These are phyloP conservation scores for Osedax frankpressi DNA, from an alignment of 2,888 invertebrate species.

Conservation along the genomic window DNA sequence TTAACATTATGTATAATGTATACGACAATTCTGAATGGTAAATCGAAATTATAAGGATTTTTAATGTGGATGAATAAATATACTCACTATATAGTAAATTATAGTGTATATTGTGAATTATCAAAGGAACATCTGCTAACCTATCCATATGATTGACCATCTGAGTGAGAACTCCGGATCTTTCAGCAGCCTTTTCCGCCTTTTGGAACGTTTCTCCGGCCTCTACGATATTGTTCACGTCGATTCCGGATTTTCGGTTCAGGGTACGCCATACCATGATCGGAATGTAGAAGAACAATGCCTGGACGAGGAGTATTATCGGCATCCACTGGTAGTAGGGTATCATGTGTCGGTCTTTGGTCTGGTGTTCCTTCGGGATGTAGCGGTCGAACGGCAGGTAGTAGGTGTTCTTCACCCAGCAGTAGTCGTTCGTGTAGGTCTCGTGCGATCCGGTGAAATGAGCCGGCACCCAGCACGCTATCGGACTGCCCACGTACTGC, in stretches of 20 bases:
- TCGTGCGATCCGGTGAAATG: slow-evolving; percentile 28
- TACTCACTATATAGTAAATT: too few relatives aligned
- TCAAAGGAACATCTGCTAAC: too few relatives aligned
- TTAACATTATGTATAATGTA: too few relatives aligned
- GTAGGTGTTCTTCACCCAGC: slow-evolving; percentile 32
- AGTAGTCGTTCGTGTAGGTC: slow-evolving; percentile 28
- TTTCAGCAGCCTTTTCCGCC: slow-evolving; percentile 31
- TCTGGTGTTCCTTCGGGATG: slow-evolving; percentile 29
- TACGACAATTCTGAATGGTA: too few relatives aligned
- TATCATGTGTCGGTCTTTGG: slow-evolving; percentile 35
- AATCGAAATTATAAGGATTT: too few relatives aligned
- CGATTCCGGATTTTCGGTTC: slow-evolving; percentile 43
- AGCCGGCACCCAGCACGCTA: slow-evolving; percentile 29
- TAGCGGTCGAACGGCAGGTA: slow-evolving; percentile 27
- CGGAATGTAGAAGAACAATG: slow-evolving; percentile 48
- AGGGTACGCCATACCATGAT: slow-evolving; percentile 48
- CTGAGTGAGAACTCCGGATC: slow-evolving; percentile 26
- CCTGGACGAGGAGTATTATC: slow-evolving; percentile 48
- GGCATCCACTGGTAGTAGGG: slow-evolving; percentile 48
- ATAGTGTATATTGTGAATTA: too few relatives aligned
- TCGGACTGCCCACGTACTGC: slow-evolving; percentile 26
- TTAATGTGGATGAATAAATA: too few relatives aligned
- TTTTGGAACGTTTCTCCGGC: slow-evolving; percentile 24
- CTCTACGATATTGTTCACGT: slow-evolving; percentile 28
- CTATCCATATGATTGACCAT: background rate